These are phyloP conservation scores for Loris lydekkerianus DNA, from an alignment of 2,797 vertebrate species.

Conservation along the genomic window DNA sequence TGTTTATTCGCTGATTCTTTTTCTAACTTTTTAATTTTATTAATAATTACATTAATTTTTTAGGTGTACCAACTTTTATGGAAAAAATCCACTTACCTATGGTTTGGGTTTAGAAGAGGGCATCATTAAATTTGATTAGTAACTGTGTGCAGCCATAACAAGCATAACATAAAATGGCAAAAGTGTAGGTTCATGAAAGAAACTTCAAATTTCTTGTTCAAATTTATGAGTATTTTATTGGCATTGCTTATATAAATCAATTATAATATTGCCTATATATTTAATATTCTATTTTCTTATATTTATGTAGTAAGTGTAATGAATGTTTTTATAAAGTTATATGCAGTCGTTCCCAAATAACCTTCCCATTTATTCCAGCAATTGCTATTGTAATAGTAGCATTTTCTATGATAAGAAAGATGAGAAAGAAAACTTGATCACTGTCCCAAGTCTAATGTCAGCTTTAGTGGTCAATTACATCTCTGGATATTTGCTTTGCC, in stretches of 20 bases:
- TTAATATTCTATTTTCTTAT: constrained; percentile 40
- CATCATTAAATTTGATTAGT: constrained; percentile 24
- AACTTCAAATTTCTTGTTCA: constrained; percentile 16
- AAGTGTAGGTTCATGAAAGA: constrained; percentile 26
- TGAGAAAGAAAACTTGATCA: background rate
- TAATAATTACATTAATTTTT: constrained; percentile 7
- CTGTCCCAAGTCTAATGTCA: constrained; percentile 10
- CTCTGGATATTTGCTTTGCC: constrained; percentile 22
- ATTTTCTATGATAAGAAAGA: constrained; percentile 36
- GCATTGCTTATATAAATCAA: background rate
- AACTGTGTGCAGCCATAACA: constrained; percentile 26
- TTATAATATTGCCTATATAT: background rate
- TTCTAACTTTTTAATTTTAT: constrained; percentile 50
- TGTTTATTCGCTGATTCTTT: background rate
- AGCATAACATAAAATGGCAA: constrained; percentile 7
- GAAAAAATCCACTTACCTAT: background rate
- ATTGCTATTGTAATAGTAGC: background rate
- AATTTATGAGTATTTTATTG: constrained; percentile 46
- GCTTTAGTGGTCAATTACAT: background rate
- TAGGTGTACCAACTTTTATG: constrained; percentile 3
- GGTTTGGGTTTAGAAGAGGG: constrained; percentile 40
- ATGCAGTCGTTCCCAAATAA: background rate
- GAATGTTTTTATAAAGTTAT: constrained; percentile 39
- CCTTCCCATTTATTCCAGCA: constrained; percentile 10
- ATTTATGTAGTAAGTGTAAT: background rate